Conservation (phyloP, 2,888 invertebrate genomes). For the Acrocyrtus sp. region DNA sequence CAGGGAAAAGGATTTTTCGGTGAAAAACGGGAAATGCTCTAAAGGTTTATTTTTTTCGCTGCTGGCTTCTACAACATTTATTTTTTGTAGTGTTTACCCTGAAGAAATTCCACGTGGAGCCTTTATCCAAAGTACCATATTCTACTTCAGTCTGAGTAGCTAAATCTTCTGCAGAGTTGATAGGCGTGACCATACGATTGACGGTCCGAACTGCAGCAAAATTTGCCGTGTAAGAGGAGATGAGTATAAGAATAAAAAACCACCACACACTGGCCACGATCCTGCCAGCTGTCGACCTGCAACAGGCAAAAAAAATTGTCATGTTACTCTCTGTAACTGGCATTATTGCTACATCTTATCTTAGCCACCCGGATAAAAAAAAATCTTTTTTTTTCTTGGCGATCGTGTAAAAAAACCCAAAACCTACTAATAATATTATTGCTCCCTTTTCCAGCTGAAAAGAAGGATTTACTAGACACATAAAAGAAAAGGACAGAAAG, state of each 20-base stretch:
- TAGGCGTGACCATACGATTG: constrained; percentile 95
- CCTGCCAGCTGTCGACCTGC: constrained; percentile 86
- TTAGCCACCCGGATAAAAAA: neutral
- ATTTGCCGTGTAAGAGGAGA: constrained; percentile 99
- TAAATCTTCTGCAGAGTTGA: constrained; percentile 90
- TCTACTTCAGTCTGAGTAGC: constrained; percentile 93
- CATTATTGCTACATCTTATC: no score
- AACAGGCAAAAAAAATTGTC: constrained; percentile 30
- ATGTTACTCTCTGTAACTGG: no score
- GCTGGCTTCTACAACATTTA: no score
- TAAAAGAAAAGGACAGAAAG: neutral
- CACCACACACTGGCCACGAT: constrained; percentile 99
- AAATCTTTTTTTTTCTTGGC: neutral
- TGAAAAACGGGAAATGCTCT: neutral
- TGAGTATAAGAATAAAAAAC: constrained; percentile 98
- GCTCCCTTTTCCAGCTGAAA: neutral
- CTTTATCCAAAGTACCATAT: constrained; percentile 82
- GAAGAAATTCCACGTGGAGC: constrained; percentile 91
- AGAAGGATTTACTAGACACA: constrained; percentile 6
- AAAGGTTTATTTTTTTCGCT: no score
- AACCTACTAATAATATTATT: constrained; percentile 7
- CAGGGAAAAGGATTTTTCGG: no score
- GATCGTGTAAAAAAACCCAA: neutral
- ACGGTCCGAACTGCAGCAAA: constrained; percentile 95
- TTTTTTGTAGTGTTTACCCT: constrained; percentile 70